phyloP scores from a whole-genome alignment of 2,797 vertebrate genomes.

The Catamblyrhynchus diadema region DNA sequence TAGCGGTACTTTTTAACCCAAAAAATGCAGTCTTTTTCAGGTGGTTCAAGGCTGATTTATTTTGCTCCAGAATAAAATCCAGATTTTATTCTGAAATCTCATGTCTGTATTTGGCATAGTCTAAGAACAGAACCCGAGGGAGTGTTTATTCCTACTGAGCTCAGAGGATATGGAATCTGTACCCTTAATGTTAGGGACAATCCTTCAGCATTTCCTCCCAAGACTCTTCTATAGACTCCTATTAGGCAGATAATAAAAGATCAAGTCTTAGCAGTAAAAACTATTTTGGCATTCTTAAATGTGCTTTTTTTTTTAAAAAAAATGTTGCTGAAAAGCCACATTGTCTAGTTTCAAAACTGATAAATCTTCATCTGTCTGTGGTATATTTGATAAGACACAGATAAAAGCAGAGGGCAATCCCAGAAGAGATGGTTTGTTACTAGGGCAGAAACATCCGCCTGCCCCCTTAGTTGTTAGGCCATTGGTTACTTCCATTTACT shows the following conservation, averaged over 20 bases:
- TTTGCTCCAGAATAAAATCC: not conserved
- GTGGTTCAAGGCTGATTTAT: not conserved
- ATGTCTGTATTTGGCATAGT: not conserved
- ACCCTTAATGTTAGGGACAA: not conserved
- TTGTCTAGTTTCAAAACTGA: not conserved
- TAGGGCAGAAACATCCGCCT: not conserved
- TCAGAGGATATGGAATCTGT: not conserved
- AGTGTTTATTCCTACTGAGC: not conserved
- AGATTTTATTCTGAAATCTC: not conserved
- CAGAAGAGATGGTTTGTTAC: not conserved
- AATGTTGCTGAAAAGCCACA: not conserved
- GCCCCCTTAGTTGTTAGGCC: not conserved
- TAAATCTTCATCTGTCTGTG: not conserved
- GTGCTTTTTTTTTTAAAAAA: rapidly evolving
- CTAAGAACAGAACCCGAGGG: not conserved
- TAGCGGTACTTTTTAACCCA: not conserved
- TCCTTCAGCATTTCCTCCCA: not conserved
- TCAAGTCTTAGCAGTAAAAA: not conserved
- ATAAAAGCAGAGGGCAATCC: not conserved
- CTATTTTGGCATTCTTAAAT: not conserved
- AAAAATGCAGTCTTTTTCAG: not conserved
- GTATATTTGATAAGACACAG: not conserved
- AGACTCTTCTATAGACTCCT: not conserved
- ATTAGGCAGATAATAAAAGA: not conserved
- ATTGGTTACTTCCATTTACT: not conserved